Base-by-base conservation (phyloP, 2,797 vertebrate species). In the Urophycis tenuis region DNA sequence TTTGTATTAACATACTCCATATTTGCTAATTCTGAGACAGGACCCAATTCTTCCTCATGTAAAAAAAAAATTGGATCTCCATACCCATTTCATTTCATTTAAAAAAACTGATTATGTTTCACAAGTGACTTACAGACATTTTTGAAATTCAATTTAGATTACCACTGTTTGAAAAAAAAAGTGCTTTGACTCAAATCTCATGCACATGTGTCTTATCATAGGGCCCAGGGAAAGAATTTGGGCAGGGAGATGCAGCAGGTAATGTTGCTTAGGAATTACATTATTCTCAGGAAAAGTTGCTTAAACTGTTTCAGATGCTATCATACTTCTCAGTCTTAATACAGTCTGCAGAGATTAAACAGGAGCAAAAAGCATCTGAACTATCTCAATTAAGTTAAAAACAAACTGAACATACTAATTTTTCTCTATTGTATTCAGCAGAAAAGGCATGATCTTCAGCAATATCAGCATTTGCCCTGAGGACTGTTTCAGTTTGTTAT, bases 151-250 rank as follows among this genome's bases (percentile, higher is more conserved):
- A 80, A 80, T 64, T 84, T 81, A 1, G 70, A 81, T 31, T 73
- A 53, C 76, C 77, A 82, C 33, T 80, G 80, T 60, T 81, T 81
- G 74, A 83, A 83, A 79, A 74, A 74, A 83, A 22, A 75, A 71
- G n/a, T 81, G 77, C 73, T 79, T 81, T 22, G 75, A 69, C 15
- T 81, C 77, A 77, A 76, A 82, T 75, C 41, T 15, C 81, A 82
- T 80, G 39, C 78, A 80, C 79, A 80, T 77, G 74, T 74, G 30
- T 30, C 69, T 30, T 32, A 71, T 71, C 32, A 71, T 31, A 71
- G 69, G 69, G 22, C 69, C 69, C 29, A 71, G n/a, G 36, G 75
- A 73, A 53, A 19, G 14, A 30, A 82, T 82, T 71, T 82, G 75
- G 19, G 33, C 25, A 73, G 71, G 71, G 12, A 73, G 72, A 78